Percentiles rank a stretch among this genome's conserved stretches.
Evolutionary conservation across 2,113 vertebrate species (phyloP).

Genomic region (Lophotis ruficrista): DNA sequence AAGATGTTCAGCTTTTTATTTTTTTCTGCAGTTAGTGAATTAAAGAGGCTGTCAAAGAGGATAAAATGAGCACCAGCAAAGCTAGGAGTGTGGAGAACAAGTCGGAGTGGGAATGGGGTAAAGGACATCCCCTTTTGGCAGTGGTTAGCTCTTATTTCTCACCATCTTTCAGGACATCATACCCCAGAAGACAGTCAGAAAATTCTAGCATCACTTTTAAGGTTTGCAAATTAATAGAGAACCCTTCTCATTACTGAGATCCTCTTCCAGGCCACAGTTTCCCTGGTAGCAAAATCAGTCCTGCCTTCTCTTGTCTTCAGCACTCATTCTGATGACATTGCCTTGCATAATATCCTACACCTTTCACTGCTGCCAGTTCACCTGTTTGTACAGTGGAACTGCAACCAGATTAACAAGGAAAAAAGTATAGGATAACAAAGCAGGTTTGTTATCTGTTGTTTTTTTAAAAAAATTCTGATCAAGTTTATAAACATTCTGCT

Average conservation of each 20-base stretch:
- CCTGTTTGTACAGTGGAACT: background rate
- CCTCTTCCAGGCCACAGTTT: background rate
- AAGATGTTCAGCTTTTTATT: background rate
- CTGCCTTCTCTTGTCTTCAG: background rate
- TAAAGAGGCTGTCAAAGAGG: background rate
- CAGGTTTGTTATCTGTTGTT: rapidly evolving
- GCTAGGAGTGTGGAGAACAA: background rate
- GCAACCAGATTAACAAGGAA: background rate
- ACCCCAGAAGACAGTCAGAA: background rate
- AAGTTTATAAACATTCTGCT: background rate
- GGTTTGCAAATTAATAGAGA: background rate
- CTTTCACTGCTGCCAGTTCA: background rate
- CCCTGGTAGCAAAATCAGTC: background rate
- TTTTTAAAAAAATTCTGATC: background rate
- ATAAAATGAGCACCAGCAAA: background rate
- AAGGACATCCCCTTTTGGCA: background rate
- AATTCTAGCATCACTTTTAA: background rate
- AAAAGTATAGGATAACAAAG: background rate
- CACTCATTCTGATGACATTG: background rate
- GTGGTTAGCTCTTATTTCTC: background rate
- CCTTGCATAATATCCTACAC: rapidly evolving
- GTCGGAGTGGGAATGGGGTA: background rate
- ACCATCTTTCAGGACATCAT: background rate
- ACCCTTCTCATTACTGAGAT: background rate
- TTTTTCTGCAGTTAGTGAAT: background rate